Evolutionary conservation across 2,888 invertebrate species (phyloP).

Genomic region (Cenopis cana): DNA sequence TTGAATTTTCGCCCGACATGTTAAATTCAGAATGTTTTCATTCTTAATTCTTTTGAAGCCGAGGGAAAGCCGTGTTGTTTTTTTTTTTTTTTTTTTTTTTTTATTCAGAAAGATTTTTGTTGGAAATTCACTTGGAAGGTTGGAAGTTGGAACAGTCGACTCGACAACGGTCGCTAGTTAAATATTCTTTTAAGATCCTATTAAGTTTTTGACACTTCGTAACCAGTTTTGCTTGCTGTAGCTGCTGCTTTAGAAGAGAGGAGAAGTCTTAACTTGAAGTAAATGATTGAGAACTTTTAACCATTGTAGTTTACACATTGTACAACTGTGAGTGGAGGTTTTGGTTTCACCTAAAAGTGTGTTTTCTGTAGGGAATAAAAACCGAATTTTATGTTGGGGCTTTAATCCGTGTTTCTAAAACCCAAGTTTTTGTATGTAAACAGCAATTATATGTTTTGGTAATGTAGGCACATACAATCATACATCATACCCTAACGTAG

Average conservation of each 20-base stretch:
- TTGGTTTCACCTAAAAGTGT: not conserved
- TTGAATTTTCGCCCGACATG: slow-evolving; percentile 31
- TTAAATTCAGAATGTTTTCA: slow-evolving; percentile 38
- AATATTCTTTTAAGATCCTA: slow-evolving; percentile 33
- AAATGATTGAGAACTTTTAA: slow-evolving; percentile 14
- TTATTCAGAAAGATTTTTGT: too few species aligned
- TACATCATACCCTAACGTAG: not conserved
- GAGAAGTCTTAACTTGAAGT: slow-evolving; percentile 4
- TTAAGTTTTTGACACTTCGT: slow-evolving; percentile 34
- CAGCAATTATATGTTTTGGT: too few species aligned
- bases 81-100: too few species aligned
- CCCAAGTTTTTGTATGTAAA: too few species aligned
- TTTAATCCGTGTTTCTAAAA: not conserved
- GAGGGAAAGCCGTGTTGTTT: slow-evolving; percentile 35
- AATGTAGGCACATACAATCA: too few species aligned
- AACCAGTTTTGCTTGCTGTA: slow-evolving; percentile 32
- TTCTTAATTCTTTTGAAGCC: slow-evolving; percentile 40
- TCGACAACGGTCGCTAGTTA: slow-evolving; percentile 28
- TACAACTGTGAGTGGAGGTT: not conserved
- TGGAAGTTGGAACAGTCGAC: slow-evolving; percentile 9
- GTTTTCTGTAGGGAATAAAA: not conserved
- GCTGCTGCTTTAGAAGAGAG: too few species aligned
- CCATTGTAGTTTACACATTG: not conserved
- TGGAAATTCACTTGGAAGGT: too few species aligned
- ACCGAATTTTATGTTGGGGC: not conserved